phyloP scores from a whole-genome alignment of 1,140 invertebrate genomes.

The Dermatophagoides farinae region DNA sequence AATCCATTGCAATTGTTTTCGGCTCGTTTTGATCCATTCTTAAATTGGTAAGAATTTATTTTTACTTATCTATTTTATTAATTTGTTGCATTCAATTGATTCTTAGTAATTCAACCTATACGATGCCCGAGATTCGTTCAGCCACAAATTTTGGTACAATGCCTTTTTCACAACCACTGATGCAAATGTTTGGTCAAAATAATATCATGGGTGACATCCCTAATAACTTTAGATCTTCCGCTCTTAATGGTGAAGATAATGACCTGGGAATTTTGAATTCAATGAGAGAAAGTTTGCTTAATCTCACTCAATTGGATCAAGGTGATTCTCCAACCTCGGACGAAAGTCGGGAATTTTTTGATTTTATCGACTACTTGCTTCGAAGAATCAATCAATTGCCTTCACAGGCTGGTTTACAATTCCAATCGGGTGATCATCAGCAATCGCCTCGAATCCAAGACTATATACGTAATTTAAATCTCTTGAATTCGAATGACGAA shows the following conservation, averaged over 20 bases:
- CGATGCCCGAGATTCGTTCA: conserved; percentile 1
- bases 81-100: conserved; percentile 14
- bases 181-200: background rate
- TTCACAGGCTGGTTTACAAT: too few species aligned
- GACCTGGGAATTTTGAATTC: too few species aligned
- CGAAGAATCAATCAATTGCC: too few species aligned
- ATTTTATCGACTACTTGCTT: too few species aligned
- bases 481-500: background rate
- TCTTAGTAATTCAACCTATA: conserved; percentile 17
- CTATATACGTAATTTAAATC: background rate
- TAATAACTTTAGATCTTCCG: too few species aligned
- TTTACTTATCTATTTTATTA: conserved; percentile 6
- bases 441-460: background rate
- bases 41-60: conserved; percentile 24
- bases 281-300: too few species aligned
- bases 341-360: too few species aligned
- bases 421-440: too few species aligned
- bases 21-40: conserved; percentile 18
- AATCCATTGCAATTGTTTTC: background rate
- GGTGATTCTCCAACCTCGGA: too few species aligned
- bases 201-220: too few species aligned
- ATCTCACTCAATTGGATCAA: too few species aligned
- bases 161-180: background rate
- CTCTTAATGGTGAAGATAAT: too few species aligned
- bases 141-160: background rate